A percentile compares a stretch with the other conserved stretches of the same genome.
phyloP scores from a whole-genome alignment of 35 echinoderm and acorn worm species.

The Ophioderma brevispina region DNA sequence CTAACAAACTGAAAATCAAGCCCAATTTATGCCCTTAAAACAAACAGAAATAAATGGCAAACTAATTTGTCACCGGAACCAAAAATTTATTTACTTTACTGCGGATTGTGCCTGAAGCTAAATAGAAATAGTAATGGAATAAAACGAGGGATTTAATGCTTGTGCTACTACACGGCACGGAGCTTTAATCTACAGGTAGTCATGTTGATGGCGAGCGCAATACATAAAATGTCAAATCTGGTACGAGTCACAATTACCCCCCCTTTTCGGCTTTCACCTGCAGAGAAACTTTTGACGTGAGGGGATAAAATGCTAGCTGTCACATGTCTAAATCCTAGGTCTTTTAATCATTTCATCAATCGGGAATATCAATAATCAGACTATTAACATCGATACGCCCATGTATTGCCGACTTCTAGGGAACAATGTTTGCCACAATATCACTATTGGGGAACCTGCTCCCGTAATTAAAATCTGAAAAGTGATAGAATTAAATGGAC shows the following conservation, averaged over 20 bases:
- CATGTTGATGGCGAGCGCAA: background rate
- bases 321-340: background rate
- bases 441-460: background rate
- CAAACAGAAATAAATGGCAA: background rate
- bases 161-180: background rate
- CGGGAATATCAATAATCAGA: background rate
- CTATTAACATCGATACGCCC: constrained; percentile 3
- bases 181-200: background rate
- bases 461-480: background rate
- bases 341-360: background rate
- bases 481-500: background rate
- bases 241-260: background rate
- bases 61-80: background rate
- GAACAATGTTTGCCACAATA: constrained; percentile 14
- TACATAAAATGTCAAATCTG: background rate
- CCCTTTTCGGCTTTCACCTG: background rate
- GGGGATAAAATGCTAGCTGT: background rate
- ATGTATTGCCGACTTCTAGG: background rate
- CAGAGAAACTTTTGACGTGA: background rate
- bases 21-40: constrained; percentile 2
- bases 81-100: constrained; percentile 6
- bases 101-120: background rate
- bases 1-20: constrained; percentile 10
- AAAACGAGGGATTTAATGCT: constrained; percentile 2
- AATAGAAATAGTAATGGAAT: background rate